These are phyloP conservation scores for Gracilinanus agilis DNA, from an alignment of 2,113 vertebrate species.

Conservation along the genomic window DNA sequence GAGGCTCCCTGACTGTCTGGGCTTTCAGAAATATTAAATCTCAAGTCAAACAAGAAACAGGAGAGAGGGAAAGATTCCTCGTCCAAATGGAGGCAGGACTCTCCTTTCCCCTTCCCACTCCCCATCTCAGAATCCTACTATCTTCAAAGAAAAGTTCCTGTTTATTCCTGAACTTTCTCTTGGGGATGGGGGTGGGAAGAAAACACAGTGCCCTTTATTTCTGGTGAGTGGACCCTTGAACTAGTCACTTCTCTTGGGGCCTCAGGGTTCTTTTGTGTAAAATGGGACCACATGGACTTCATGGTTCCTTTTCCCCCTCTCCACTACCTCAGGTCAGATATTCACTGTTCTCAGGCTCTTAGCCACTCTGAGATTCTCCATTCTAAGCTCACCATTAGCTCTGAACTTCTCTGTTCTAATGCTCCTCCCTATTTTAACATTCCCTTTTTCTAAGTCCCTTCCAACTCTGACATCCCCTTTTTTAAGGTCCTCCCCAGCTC, in stretches of 20 bases:
- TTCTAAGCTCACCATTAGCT: background rate
- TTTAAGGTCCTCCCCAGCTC: no score
- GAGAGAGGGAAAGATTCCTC: background rate
- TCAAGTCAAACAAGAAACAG: background rate
- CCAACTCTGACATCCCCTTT: background rate
- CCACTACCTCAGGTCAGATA: background rate
- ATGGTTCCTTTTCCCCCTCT: background rate
- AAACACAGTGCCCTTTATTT: background rate
- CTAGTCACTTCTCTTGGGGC: background rate
- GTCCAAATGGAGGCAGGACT: background rate
- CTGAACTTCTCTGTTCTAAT: no score
- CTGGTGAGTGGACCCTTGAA: background rate
- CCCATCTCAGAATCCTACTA: background rate
- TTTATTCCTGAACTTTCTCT: slow-evolving; percentile 38
- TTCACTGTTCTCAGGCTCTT: background rate
- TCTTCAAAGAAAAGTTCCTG: slow-evolving; percentile 57
- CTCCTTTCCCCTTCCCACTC: background rate
- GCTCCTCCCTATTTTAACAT: no score
- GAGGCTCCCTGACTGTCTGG: background rate
- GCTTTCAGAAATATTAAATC: slow-evolving; percentile 40
- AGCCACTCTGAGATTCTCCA: no score
- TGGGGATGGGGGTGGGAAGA: background rate
- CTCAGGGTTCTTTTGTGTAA: background rate
- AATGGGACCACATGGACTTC: background rate
- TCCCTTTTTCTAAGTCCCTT: no score